phyloP scores from a whole-genome alignment of 1,140 invertebrate genomes.

The Sipha flava region DNA sequence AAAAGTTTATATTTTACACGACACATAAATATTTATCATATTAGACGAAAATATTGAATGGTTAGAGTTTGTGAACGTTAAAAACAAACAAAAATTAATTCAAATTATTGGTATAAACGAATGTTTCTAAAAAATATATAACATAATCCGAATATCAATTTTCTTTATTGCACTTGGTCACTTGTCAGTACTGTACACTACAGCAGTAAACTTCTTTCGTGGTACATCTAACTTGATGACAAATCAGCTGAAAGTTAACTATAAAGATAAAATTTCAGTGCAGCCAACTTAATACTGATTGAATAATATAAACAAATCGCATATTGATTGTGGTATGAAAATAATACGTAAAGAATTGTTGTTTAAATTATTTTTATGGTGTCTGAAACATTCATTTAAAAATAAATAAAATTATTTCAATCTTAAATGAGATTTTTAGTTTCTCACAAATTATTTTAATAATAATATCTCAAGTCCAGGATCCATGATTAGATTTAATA shows the following conservation, averaged over 20 bases:
- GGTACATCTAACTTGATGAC: slow-evolving; percentile 25
- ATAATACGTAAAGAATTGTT: too few relatives aligned
- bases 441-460: too few relatives aligned
- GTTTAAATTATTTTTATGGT: too few relatives aligned
- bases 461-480: too few relatives aligned
- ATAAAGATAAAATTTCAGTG: slow-evolving; percentile 25
- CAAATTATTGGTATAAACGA: not conserved
- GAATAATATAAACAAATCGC: not conserved
- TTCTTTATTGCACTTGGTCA: slow-evolving; percentile 25
- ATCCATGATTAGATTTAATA: too few relatives aligned
- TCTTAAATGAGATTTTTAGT: too few relatives aligned
- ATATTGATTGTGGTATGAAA: too few relatives aligned
- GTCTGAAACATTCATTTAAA: too few relatives aligned
- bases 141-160: not conserved
- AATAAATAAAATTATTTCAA: too few relatives aligned
- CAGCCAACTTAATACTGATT: not conserved
- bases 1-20: not conserved
- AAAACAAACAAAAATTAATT: not conserved
- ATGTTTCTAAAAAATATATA: slow-evolving; percentile 5
- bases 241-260: slow-evolving; percentile 24
- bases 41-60: not conserved
- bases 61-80: not conserved
- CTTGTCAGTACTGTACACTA: slow-evolving; percentile 17
- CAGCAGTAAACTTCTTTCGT: slow-evolving; percentile 26
- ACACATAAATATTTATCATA: not conserved